Conservation (phyloP, 1,140 invertebrate species). For the Hyles euphorbiae region DNA sequence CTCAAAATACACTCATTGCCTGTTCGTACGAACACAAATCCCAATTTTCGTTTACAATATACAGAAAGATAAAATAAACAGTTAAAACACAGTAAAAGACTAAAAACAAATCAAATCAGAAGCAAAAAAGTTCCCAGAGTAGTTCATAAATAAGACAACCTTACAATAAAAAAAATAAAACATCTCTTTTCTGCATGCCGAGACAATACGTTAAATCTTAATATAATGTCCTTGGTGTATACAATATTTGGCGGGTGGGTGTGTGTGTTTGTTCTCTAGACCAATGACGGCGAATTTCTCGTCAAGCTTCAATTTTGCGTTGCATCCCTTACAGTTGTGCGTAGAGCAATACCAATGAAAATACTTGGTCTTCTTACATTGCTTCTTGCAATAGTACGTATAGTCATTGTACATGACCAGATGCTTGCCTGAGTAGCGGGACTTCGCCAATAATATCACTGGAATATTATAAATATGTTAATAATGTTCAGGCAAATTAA, state of each 20-base stretch:
- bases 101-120: too few relatives aligned
- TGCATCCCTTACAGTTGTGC: slow-evolving; percentile 53
- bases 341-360: slow-evolving; percentile 59
- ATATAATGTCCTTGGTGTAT: slow-evolving; percentile 46
- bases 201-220: slow-evolving; percentile 18
- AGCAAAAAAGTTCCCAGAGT: too few relatives aligned
- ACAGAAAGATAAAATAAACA: too few relatives aligned
- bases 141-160: too few relatives aligned
- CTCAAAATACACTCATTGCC: too few relatives aligned
- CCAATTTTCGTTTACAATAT: too few relatives aligned
- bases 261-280: slow-evolving; percentile 37
- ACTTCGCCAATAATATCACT: slow-evolving; percentile 48
- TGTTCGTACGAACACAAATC: too few relatives aligned
- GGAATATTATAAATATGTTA: slow-evolving; percentile 22
- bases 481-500: neutral
- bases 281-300: slow-evolving; percentile 38
- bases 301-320: slow-evolving; percentile 46
- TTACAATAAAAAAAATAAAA: too few relatives aligned
- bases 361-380: slow-evolving; percentile 37
- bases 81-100: too few relatives aligned
- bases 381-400: slow-evolving; percentile 56
- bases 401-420: slow-evolving; percentile 50
- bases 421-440: slow-evolving; percentile 44
- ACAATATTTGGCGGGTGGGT: slow-evolving; percentile 44
- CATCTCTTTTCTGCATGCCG: too few relatives aligned